phyloP scores from a whole-genome alignment of 2,797 vertebrate species.

The Triplophysa yarkandensis region DNA sequence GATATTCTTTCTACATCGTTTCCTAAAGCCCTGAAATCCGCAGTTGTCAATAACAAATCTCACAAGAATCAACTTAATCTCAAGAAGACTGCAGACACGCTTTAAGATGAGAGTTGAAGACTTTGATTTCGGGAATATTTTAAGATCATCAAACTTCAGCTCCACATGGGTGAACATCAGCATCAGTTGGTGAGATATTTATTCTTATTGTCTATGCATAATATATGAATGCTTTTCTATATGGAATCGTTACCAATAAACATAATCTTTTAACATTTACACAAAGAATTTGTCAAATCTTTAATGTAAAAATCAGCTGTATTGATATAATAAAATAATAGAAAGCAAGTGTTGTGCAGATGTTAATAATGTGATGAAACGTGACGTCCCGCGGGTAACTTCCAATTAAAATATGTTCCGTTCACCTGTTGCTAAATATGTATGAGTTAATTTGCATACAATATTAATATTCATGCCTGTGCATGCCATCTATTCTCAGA shows the following conservation, averaged over 20 bases:
- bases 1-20: conserved; percentile 59
- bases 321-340: neutral
- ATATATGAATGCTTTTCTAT: no score
- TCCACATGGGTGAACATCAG: conserved; percentile 41
- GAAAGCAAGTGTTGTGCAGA: neutral
- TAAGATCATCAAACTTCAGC: conserved; percentile 25
- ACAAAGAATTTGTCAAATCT: no score
- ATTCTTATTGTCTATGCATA: no score
- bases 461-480: conserved; percentile 19
- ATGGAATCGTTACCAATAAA: no score
- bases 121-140: conserved; percentile 17
- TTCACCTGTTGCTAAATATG: conserved; percentile 46
- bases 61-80: neutral
- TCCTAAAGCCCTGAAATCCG: conserved; percentile 54
- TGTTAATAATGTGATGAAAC: neutral
- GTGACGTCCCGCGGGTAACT: neutral
- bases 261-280: no score
- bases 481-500: conserved; percentile 10
- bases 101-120: conserved; percentile 33
- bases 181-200: conserved; percentile 31
- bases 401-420: conserved; percentile 19
- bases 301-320: no score
- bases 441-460: conserved; percentile 38
- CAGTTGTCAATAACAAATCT: conserved; percentile 12
- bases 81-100: neutral